These are phyloP conservation scores for Drosophila funebris DNA, from an alignment of 1,140 invertebrate genomes.

Conservation along the genomic window DNA sequence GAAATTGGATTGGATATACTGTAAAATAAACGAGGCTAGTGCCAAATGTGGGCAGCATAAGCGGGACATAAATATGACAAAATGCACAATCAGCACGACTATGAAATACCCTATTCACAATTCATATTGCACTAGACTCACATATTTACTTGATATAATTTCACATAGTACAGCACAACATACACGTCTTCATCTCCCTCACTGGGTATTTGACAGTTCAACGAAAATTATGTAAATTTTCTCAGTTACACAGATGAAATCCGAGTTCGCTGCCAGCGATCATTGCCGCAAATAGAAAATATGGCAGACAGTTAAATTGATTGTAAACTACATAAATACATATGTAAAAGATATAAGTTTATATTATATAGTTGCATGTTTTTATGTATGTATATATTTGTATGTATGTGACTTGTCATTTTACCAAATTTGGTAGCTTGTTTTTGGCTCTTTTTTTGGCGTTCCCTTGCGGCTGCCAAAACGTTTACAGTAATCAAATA, in stretches of 20 bases:
- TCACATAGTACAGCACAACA: background rate
- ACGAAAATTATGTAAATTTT: constrained; percentile 74
- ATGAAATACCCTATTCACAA: background rate
- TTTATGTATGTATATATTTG: constrained; percentile 16
- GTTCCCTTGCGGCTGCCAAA: constrained; percentile 28
- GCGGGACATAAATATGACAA: constrained; percentile 19
- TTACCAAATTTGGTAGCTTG: constrained; percentile 67
- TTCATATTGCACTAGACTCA: too few relatives aligned
- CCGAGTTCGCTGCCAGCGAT: constrained; percentile 31
- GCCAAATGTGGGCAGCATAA: constrained; percentile 59
- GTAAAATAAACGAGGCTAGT: constrained; percentile 59
- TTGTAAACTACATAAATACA: constrained; percentile 57
- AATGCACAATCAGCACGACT: background rate
- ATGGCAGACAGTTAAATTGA: constrained; percentile 72
- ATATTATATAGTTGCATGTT: constrained; percentile 32
- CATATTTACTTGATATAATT: background rate
- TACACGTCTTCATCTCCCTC: background rate
- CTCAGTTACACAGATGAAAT: constrained; percentile 47
- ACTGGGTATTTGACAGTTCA: constrained; percentile 40
- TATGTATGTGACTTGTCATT: constrained; percentile 52
- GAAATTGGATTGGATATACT: constrained; percentile 59
- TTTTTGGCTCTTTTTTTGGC: constrained; percentile 21
- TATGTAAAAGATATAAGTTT: constrained; percentile 36
- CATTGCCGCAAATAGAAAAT: constrained; percentile 62
- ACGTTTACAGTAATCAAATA: constrained; percentile 67